phyloP scores from a whole-genome alignment of 2,888 invertebrate species.

The Erebia palarica region DNA sequence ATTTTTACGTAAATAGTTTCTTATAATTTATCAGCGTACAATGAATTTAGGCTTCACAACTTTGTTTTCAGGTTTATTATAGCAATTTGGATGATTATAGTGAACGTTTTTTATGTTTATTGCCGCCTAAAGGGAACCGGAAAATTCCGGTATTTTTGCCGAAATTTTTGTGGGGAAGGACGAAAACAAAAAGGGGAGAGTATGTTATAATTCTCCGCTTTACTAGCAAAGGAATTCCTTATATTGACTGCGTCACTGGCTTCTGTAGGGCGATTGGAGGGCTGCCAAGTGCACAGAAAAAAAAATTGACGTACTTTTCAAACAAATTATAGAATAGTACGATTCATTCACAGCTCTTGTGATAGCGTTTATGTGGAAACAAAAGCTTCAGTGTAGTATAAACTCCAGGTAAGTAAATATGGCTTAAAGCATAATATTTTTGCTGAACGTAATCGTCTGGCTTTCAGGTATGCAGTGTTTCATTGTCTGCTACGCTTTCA shows the following conservation, averaged over 20 bases:
- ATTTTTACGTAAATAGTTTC: too few species aligned
- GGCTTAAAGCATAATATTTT: too few species aligned
- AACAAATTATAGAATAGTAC: constrained; percentile 15
- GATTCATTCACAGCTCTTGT: not conserved
- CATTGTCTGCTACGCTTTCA: too few species aligned
- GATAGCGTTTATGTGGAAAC: not conserved
- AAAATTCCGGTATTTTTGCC: not conserved
- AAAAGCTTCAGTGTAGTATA: not conserved
- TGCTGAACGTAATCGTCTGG: too few species aligned
- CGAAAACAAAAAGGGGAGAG: constrained; percentile 20
- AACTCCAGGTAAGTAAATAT: too few species aligned
- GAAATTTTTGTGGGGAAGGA: not conserved
- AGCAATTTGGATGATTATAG: too few species aligned
- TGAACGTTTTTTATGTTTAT: not conserved
- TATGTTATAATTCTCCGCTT: constrained; percentile 41
- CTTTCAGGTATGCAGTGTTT: too few species aligned
- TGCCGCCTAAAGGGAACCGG: not conserved
- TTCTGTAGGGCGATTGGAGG: constrained; percentile 40
- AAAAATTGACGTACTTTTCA: constrained; percentile 34
- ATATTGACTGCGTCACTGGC: constrained; percentile 42
- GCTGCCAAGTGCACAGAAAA: constrained; percentile 38
- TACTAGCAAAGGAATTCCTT: constrained; percentile 43
- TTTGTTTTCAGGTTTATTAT: too few species aligned
- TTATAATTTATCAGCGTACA: too few species aligned
- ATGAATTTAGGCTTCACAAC: too few species aligned